A percentile compares a stretch with the other conserved stretches of the same genome.
Conservation (phyloP, 2,113 vertebrate species). For the Glaucomys volans region DNA sequence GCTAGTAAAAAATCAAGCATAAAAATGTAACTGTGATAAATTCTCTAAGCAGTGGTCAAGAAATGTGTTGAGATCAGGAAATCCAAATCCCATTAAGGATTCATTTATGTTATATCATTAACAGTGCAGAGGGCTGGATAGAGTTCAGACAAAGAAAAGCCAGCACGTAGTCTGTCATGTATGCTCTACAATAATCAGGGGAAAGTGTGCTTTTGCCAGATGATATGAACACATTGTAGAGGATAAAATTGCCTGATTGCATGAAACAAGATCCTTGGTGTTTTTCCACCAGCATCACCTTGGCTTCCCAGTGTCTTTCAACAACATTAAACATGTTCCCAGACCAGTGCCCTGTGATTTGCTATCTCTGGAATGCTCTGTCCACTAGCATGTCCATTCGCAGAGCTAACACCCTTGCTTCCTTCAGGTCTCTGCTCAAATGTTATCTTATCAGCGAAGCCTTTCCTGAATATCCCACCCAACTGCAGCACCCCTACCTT, state of each 20-base stretch:
- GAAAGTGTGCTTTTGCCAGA: neutral
- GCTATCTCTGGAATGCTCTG: neutral
- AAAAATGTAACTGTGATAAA: no score
- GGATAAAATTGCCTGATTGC: neutral
- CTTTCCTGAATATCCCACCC: neutral
- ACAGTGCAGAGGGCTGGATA: neutral
- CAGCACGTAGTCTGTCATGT: neutral
- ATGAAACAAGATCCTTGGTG: neutral
- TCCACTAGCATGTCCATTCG: no score
- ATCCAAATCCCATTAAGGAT: neutral
- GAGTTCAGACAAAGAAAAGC: neutral
- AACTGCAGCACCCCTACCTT: neutral
- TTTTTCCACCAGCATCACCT: neutral
- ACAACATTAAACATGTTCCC: neutral
- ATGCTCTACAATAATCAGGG: neutral
- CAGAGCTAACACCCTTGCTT: neutral
- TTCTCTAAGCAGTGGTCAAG: conserved; percentile 1
- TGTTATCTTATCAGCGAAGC: neutral
- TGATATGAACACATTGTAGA: neutral
- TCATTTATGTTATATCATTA: neutral
- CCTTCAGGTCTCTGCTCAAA: neutral
- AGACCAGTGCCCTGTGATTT: neutral
- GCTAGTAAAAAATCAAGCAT: no score
- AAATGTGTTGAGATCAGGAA: neutral
- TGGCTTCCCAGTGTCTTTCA: neutral